Percentiles rank a stretch among this genome's conserved stretches.
These are phyloP conservation scores for Labeo calbasu DNA, from an alignment of 2,797 vertebrate genomes.

Conservation along the genomic window DNA sequence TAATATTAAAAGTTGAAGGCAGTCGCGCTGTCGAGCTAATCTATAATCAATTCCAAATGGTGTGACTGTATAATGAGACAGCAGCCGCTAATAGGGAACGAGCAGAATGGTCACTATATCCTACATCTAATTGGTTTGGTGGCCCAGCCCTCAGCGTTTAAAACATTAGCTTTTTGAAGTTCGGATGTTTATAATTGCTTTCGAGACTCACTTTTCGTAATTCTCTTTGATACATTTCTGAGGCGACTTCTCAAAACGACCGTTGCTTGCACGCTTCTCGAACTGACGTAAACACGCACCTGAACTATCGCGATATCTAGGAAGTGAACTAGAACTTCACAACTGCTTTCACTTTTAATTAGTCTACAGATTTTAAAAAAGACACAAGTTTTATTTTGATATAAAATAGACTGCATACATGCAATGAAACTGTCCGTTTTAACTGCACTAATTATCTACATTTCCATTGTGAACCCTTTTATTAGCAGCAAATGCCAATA, in stretches of 20 bases:
- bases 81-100: constrained; percentile 23
- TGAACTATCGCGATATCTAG: neutral
- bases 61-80: constrained; percentile 36
- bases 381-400: neutral
- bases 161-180: constrained; percentile 32
- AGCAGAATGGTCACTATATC: constrained; percentile 9
- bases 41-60: constrained; percentile 46
- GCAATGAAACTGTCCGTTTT: neutral
- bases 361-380: neutral
- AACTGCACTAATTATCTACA: constrained; percentile 11
- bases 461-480: neutral
- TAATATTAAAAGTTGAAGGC: constrained; percentile 25
- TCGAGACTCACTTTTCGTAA: neutral
- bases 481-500: constrained; percentile 6
- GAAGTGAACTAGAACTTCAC: neutral
- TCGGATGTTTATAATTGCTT: constrained; percentile 10
- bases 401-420: neutral
- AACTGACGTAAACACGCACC: neutral
- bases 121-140: constrained; percentile 8
- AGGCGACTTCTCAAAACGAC: neutral
- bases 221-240: neutral
- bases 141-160: neutral
- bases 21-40: constrained; percentile 1
- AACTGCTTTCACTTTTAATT: neutral
- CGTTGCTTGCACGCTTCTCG: neutral